These are phyloP conservation scores for Microtus pennsylvanicus DNA, from an alignment of 2,113 vertebrate genomes.

Conservation along the genomic window DNA sequence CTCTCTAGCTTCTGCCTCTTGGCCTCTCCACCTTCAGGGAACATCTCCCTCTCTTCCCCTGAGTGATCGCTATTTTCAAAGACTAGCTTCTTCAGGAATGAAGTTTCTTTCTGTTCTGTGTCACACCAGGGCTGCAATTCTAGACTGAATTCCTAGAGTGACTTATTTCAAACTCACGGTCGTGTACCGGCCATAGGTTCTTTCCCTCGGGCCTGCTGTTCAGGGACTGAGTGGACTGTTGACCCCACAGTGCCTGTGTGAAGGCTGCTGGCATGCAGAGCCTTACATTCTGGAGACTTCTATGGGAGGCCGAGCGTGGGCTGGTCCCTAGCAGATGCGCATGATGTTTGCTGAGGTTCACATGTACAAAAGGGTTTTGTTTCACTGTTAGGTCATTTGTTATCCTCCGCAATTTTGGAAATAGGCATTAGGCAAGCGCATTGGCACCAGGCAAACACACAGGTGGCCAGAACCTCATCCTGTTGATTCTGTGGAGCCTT, in stretches of 20 bases:
- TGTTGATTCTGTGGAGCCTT: neutral
- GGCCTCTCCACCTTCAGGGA: too few species aligned
- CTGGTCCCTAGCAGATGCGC: neutral
- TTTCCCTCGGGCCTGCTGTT: neutral
- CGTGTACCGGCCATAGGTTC: neutral
- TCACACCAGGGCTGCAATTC: neutral
- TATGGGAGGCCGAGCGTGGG: neutral
- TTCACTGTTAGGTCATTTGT: neutral
- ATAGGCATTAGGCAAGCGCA: neutral
- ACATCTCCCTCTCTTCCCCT: fast-evolving
- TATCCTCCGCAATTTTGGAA: neutral
- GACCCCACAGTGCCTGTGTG: neutral
- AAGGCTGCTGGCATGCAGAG: neutral
- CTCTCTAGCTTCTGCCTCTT: neutral
- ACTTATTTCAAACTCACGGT: neutral
- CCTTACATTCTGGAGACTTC: neutral
- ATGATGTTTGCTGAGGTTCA: fast-evolving
- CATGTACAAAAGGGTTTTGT: neutral
- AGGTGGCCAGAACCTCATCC: fast-evolving
- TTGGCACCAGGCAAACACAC: neutral
- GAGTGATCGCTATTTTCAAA: neutral
- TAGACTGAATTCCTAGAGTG: fast-evolving
- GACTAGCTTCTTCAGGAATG: too few species aligned
- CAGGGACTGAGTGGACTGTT: fast-evolving
- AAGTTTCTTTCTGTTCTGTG: neutral